Evolutionary conservation across 2,113 vertebrate species (phyloP).

Genomic region (Poecile atricapillus): DNA sequence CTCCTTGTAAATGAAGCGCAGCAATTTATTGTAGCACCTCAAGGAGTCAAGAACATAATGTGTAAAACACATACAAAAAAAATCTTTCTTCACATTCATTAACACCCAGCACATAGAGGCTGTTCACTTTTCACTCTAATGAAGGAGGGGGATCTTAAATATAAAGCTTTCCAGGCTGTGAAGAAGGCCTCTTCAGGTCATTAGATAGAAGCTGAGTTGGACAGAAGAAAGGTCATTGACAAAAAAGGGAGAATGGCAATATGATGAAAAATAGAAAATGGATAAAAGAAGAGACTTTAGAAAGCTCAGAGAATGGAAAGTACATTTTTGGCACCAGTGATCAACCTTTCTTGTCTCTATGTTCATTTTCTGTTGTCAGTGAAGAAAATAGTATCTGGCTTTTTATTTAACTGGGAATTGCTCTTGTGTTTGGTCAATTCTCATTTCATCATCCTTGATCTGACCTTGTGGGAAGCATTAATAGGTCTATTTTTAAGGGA

Average conservation of each 20-base stretch:
- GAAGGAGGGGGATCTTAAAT: conserved; percentile 79
- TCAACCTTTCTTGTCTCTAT: conserved; percentile 75
- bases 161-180: conserved; percentile 78
- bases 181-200: conserved; percentile 82
- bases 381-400: conserved; percentile 75
- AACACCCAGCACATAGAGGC: conserved; percentile 80
- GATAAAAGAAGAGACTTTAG: conserved; percentile 74
- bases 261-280: conserved; percentile 75
- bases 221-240: conserved; percentile 81
- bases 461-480: conserved; percentile 81
- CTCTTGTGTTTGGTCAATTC: conserved; percentile 87
- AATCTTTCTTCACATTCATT: conserved; percentile 88
- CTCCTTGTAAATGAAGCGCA: conserved; percentile 81
- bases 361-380: conserved; percentile 71
- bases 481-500: conserved; percentile 76
- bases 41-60: conserved; percentile 95
- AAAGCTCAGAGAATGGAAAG: conserved; percentile 69
- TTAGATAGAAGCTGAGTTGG: conserved; percentile 76
- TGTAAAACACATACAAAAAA: conserved; percentile 86
- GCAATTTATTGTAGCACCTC: conserved; percentile 89
- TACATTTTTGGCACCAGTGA: conserved; percentile 74
- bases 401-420: conserved; percentile 77
- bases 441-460: conserved; percentile 87
- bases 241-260: conserved; percentile 74
- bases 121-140: conserved; percentile 80